These are phyloP conservation scores for Zaprionus lineosus DNA, from an alignment of 2,888 invertebrate species.

Conservation along the genomic window DNA sequence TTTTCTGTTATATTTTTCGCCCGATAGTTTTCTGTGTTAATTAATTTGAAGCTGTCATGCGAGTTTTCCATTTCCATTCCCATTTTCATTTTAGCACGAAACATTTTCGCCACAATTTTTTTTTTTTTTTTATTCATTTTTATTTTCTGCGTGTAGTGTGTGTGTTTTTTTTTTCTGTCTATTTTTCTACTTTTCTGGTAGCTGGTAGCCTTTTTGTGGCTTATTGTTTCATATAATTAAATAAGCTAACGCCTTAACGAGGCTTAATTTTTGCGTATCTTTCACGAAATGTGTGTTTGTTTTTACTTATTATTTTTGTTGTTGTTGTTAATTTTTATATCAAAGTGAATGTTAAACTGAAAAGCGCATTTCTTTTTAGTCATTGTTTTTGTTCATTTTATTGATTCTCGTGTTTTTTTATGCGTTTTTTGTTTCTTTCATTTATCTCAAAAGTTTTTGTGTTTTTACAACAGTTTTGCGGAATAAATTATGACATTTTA, in stretches of 20 bases:
- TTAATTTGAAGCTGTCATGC: slow-evolving; percentile 72
- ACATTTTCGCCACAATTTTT: slow-evolving; percentile 24
- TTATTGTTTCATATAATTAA: slow-evolving; percentile 54
- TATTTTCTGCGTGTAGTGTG: slow-evolving; percentile 8
- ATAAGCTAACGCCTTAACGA: slow-evolving; percentile 51
- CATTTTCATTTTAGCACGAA: slow-evolving; percentile 66
- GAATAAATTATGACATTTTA: slow-evolving; percentile 51
- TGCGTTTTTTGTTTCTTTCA: background rate
- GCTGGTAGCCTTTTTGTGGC: too few species aligned
- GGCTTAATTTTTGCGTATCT: slow-evolving; percentile 17
- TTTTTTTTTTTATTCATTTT: slow-evolving; percentile 2
- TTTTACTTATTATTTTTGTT: background rate
- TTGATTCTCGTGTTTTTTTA: slow-evolving; percentile 16
- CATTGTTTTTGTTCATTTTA: slow-evolving; percentile 7
- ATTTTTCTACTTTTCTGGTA: too few species aligned
- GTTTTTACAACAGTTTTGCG: background rate
- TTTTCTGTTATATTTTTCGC: slow-evolving; percentile 45
- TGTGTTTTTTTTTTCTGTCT: too few species aligned
- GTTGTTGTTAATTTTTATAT: too few species aligned
- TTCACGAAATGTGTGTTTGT: too few species aligned
- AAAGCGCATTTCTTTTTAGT: background rate
- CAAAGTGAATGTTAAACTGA: slow-evolving; percentile 1
- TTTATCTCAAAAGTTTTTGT: background rate
- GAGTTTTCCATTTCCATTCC: slow-evolving; percentile 57
- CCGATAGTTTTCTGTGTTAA: slow-evolving; percentile 78